Base-by-base conservation (phyloP, 2,888 invertebrate species). In the Cerceris rybyensis region DNA sequence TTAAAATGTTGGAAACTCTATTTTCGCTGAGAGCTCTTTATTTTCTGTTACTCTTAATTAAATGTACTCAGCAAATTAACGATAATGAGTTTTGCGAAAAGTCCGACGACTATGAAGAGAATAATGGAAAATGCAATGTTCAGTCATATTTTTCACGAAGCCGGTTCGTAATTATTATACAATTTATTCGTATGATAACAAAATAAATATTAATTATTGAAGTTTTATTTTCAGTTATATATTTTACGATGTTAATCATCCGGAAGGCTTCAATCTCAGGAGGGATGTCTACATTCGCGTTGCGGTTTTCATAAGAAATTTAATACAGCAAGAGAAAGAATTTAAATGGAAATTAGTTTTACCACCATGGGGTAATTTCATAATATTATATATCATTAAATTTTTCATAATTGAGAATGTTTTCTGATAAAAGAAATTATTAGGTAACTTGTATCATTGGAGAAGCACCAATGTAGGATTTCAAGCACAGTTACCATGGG, bases 181-280 rank as follows among this genome's bases (percentile, higher is more conserved):
- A 50, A 57, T 64, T 41, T 71, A 16, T 50, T 49, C 13, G 11
- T 1, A 7, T 39, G n/a, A 0, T 8, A 39, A 63, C 57, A 49
- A 52, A 52, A 55, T 50, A 7, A n/a, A 43, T 2, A 8, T 57
- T 43, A 14, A 7, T 69, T 55, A 58, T 59, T 60, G 59, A 58
- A 17, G 46, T 61, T 43, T 63, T 17, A 68, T 76, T 88, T 86
- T 67, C 78, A 96, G 96, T 88, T 98, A 96, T 88, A 93, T 99
- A 69, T 94, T 99, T 63, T 99, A 98, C 92, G 98, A 98, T 91
- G 96, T 99, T 0, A 99, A 99, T 93, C 96, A 96, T 2, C 96
- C 97, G 0, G 99, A 99, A 93, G 99, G 99, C 0, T 99, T 99
- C 90, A 99, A 99, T 93, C 94, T 99, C 78, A 94, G 98, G 14